Conservation (phyloP, 2,797 vertebrate species). For the Nothura maculosa region DNA sequence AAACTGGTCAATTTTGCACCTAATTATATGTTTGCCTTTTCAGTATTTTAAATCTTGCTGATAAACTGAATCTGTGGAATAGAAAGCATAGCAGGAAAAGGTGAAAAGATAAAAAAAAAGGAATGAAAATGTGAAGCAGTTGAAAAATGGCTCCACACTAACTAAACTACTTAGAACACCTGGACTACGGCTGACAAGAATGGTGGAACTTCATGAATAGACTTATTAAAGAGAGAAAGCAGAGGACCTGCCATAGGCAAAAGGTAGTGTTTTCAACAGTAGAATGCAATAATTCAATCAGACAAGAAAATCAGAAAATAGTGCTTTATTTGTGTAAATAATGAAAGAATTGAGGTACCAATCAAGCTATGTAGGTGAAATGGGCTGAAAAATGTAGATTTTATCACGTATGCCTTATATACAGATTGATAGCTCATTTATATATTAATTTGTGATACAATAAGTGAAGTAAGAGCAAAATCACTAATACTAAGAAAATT, state of each 20-base stretch:
- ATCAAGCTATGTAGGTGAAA: not conserved
- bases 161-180: not conserved
- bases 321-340: not conserved
- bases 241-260: not conserved
- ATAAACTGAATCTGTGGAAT: not conserved
- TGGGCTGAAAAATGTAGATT: not conserved
- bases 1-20: not conserved
- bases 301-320: not conserved
- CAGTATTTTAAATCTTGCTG: not conserved
- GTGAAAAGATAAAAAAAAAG: not conserved
- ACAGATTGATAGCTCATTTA: not conserved
- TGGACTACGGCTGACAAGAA: not conserved
- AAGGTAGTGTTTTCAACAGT: not conserved
- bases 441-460: not conserved
- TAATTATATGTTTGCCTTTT: conserved; percentile 18
- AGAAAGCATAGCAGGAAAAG: not conserved
- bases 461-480: not conserved
- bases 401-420: not conserved
- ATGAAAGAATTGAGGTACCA: not conserved
- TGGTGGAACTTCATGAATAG: not conserved
- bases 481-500: conserved; percentile 25
- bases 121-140: conserved; percentile 16
- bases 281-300: not conserved
- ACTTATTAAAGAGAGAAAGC: not conserved
- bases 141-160: not conserved